These are phyloP conservation scores for Epinephelus awoara DNA, from an alignment of 2,797 vertebrate genomes.

Conservation along the genomic window DNA sequence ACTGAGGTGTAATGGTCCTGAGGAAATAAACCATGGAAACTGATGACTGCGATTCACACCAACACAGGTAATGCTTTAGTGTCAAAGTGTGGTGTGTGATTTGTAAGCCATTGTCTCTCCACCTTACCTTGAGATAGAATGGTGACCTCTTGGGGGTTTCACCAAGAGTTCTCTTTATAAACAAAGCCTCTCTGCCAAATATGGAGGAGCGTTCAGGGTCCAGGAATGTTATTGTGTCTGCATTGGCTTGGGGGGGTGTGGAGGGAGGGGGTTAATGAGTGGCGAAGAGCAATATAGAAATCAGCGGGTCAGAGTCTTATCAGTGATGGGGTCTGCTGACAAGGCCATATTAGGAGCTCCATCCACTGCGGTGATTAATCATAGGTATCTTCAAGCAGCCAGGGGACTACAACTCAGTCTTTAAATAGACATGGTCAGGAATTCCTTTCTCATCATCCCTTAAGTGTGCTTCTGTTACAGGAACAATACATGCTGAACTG, in stretches of 20 bases:
- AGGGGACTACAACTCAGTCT: slow-evolving; percentile 59
- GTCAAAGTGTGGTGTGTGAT: neutral
- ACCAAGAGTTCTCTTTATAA: slow-evolving; percentile 82
- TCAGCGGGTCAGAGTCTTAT: slow-evolving; percentile 75
- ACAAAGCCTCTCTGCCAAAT: slow-evolving; percentile 81
- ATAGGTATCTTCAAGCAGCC: slow-evolving; percentile 75
- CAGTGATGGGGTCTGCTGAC: slow-evolving; percentile 67
- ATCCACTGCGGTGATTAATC: slow-evolving; percentile 70
- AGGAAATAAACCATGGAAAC: slow-evolving; percentile 39
- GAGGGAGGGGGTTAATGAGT: slow-evolving; percentile 75
- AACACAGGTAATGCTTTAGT: slow-evolving; percentile 7
- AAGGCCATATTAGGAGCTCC: slow-evolving; percentile 79
- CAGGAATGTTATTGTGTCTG: slow-evolving; percentile 83
- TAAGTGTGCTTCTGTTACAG: slow-evolving; percentile 45
- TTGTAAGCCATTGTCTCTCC: slow-evolving; percentile 25
- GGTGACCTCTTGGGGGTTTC: slow-evolving; percentile 75
- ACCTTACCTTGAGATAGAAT: slow-evolving; percentile 83
- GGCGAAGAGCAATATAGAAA: slow-evolving; percentile 78
- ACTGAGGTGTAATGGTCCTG: slow-evolving; percentile 65
- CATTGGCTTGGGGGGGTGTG: slow-evolving; percentile 57
- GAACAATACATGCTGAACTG: slow-evolving; percentile 33
- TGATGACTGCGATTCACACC: slow-evolving; percentile 27
- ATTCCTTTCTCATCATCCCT: slow-evolving; percentile 62
- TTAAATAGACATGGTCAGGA: slow-evolving; percentile 70
- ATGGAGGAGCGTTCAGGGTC: slow-evolving; percentile 76